Base-by-base conservation (phyloP, 2,797 vertebrate genomes). In the Stomatorhinus walkeri region DNA sequence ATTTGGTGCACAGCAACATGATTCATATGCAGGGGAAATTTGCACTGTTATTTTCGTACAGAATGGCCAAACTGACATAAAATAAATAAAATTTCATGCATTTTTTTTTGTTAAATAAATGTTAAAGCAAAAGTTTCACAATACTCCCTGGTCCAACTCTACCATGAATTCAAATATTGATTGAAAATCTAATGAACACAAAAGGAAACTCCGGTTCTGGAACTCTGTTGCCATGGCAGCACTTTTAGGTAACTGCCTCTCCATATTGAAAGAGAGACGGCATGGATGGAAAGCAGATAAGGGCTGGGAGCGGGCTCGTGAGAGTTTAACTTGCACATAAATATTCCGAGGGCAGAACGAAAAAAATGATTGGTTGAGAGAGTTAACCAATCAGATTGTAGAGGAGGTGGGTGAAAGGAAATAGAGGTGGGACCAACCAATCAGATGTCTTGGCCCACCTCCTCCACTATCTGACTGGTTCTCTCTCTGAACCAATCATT, bases 201-300 rank as follows among this genome's bases (percentile, higher is more conserved):
- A 64, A 91, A 90, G 89, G 89, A 89, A 91, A 64, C 79, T 81
- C 40, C 1, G 10, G 88, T 92, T 32, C 91, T 90, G 91, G 90
- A 91, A 93, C 90, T 51, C n/a, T n/a, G 92, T 93, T 93, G 87
- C 90, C 89, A 94, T 93, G 92, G 90, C 40, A 93, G 91, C 87
- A 52, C 24, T 88, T 87, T 87, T 87, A 83, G 88, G 85, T 89
- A 36, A 51, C 88, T 91, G 91, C 90, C 88, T 92, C 90, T 91
- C 90, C 91, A 92, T 90, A 92, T 90, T 32, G 28, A 92, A 90
- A 91, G 91, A 90, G 61, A 91, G 89, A 90, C 90, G 43, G n/a
- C 88, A 89, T 48, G 51, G 36, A 61, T 2, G 16, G 16, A n/a
- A 19, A 12, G 48, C 14, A 9, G 48, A 10, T 28, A 43, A 79